Evolutionary conservation across 2,888 invertebrate species (phyloP).

Genomic region (Octonoba sinensis): DNA sequence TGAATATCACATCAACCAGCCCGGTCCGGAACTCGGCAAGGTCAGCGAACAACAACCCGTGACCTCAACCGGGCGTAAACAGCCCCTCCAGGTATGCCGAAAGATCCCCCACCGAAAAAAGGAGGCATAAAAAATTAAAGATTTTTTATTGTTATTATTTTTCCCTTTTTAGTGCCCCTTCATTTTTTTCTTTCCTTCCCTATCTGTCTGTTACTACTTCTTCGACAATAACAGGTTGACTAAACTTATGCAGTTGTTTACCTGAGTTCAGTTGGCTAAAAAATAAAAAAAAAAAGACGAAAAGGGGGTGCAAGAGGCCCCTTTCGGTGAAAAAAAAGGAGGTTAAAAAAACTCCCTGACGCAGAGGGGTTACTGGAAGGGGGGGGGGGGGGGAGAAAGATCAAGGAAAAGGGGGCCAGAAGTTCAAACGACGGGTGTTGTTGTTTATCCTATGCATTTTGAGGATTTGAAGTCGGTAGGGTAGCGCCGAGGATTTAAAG

Average conservation of each 20-base stretch:
- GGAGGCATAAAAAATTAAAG: conserved; percentile 58
- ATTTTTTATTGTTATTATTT: conserved; percentile 7
- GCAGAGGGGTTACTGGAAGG: conserved; percentile 3
- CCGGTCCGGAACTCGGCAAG: conserved; percentile 52
- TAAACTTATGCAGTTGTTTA: conserved; percentile 65
- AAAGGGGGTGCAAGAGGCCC: conserved; percentile 22
- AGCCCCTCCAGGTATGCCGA: conserved; percentile 61
- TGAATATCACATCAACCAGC: conserved; percentile 41
- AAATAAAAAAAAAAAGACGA: conserved; percentile 8
- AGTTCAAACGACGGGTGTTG: conserved; percentile 37
- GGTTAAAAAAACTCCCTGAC: conserved; percentile 50
- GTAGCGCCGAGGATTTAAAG: background rate
- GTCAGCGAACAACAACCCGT: conserved; percentile 62
- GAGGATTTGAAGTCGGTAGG: background rate
- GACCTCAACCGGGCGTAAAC: conserved; percentile 64
- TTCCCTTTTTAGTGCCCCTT: conserved; percentile 13
- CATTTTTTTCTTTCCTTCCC: conserved; percentile 27
- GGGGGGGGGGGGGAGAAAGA: conserved; percentile 9
- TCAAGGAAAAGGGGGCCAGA: conserved; percentile 5
- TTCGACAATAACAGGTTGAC: conserved; percentile 62
- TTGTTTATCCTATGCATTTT: conserved; percentile 10
- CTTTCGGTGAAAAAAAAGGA: conserved; percentile 27
- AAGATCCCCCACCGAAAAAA: conserved; percentile 52
- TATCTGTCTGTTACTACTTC: conserved; percentile 35
- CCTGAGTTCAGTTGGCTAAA: conserved; percentile 30